A percentile compares a stretch with the other conserved stretches of the same genome.
These are phyloP conservation scores for Leptopilina syphax DNA, from an alignment of 2,888 invertebrate species.

Conservation along the genomic window DNA sequence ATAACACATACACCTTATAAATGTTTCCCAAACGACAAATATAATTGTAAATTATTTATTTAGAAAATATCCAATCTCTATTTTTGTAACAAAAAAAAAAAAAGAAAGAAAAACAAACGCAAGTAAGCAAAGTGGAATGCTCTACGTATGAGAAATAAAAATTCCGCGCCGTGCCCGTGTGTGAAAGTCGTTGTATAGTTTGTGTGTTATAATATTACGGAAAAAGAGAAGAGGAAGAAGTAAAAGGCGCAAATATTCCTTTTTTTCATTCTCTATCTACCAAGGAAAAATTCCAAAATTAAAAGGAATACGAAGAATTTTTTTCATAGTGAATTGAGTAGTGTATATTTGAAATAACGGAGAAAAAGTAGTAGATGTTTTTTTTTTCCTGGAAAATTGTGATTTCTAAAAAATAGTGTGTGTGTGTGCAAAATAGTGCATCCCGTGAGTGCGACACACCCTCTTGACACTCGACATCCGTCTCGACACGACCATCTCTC, in stretches of 20 bases:
- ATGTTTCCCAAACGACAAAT: conserved; percentile 69
- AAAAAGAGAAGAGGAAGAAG: too few relatives aligned
- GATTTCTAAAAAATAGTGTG: too few relatives aligned
- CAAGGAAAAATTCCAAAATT: too few relatives aligned
- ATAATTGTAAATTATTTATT: conserved; percentile 70
- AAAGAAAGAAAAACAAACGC: too few relatives aligned
- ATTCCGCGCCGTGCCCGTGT: conserved; percentile 50
- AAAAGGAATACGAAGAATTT: too few relatives aligned
- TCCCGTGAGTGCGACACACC: conserved; percentile 64
- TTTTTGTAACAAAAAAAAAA: conserved; percentile 64
- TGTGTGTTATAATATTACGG: too few relatives aligned
- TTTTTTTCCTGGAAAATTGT: conserved; percentile 27
- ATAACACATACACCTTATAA: conserved; percentile 68
- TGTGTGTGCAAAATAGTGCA: conserved; percentile 60
- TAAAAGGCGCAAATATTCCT: too few relatives aligned
- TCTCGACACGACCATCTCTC: conserved; percentile 61
- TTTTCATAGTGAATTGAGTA: too few relatives aligned
- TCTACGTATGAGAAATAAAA: conserved; percentile 52
- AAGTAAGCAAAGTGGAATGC: conserved; percentile 47
- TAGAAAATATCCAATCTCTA: conserved; percentile 54
- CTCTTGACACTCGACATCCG: conserved; percentile 69
- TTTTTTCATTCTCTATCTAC: too few relatives aligned
- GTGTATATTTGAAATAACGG: too few relatives aligned
- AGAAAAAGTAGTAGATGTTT: conserved; percentile 7
- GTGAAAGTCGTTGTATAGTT: too few relatives aligned